These are phyloP conservation scores for Geococcyx californianus DNA, from an alignment of 2,113 vertebrate species.

Conservation along the genomic window DNA sequence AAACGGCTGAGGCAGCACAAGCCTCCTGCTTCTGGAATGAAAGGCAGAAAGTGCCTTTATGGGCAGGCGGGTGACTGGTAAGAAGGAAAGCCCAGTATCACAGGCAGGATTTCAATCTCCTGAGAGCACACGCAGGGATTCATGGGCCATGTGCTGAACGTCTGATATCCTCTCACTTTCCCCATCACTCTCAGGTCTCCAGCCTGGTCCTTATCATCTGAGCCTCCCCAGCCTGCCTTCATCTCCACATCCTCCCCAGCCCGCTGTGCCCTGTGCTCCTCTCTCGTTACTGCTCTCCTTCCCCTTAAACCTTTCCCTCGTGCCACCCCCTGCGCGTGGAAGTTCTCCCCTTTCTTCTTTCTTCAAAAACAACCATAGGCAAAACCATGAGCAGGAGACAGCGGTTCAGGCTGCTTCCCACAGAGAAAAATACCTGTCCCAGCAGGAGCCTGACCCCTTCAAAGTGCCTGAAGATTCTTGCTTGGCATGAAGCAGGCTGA, in stretches of 20 bases:
- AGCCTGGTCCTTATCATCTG: neutral
- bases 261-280: neutral
- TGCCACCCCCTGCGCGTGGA: neutral
- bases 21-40: neutral
- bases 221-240: neutral
- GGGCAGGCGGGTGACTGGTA: neutral
- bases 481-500: neutral
- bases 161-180: neutral
- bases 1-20: neutral
- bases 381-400: neutral
- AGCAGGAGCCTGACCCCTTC: conserved; percentile 12
- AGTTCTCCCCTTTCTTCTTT: neutral
- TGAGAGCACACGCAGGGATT: neutral
- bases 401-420: neutral
- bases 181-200: neutral
- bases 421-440: neutral
- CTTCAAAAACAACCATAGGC: neutral
- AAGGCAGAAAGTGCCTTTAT: neutral
- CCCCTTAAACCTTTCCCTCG: neutral
- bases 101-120: neutral
- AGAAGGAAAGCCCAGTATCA: neutral
- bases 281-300: neutral
- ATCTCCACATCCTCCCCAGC: neutral
- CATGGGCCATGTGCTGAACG: fast-evolving
- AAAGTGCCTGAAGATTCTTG: neutral